phyloP scores from a whole-genome alignment of 1,140 invertebrate genomes.

The Drosophila quadrilineata region DNA sequence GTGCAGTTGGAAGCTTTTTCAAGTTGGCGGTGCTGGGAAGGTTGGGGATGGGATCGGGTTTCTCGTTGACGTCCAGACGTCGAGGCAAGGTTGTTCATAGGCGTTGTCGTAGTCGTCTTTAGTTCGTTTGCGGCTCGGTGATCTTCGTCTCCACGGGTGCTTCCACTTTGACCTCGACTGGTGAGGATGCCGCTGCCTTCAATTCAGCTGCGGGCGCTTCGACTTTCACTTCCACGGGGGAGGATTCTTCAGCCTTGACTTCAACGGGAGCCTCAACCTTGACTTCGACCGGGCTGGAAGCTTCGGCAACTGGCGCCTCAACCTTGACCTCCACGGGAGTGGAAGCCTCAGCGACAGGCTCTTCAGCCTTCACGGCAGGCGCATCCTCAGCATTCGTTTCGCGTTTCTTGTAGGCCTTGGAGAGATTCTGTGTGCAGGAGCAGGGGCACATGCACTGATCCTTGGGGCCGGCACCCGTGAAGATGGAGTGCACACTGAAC shows the following conservation, averaged over 20 bases:
- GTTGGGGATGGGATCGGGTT: constrained; percentile 15
- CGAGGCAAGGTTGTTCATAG: constrained; percentile 16
- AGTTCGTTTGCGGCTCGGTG: constrained; percentile 44
- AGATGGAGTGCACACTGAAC: constrained; percentile 69
- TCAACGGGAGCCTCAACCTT: constrained; percentile 7
- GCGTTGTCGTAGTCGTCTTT: constrained; percentile 40
- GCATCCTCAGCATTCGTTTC: constrained; percentile 52
- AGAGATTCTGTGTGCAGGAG: constrained; percentile 77
- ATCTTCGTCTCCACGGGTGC: constrained; percentile 15
- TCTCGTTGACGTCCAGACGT: constrained; percentile 33
- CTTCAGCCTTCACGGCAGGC: constrained; percentile 1
- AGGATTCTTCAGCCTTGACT: not conserved
- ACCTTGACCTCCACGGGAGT: constrained; percentile 6
- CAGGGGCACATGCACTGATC: constrained; percentile 80
- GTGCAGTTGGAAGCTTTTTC: constrained; percentile 23
- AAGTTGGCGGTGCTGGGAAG: constrained; percentile 12
- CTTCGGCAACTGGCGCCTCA: not conserved
- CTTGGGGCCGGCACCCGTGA: constrained; percentile 62
- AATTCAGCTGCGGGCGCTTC: constrained; percentile 10
- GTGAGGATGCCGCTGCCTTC: constrained; percentile 10
- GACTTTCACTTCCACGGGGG: not conserved
- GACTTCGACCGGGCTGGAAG: not conserved
- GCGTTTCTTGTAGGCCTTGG: constrained; percentile 67
- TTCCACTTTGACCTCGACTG: constrained; percentile 16
- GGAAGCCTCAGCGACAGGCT: constrained; percentile 2